Conservation (phyloP, 2,888 invertebrate genomes). For the Heliconius ismenius region DNA sequence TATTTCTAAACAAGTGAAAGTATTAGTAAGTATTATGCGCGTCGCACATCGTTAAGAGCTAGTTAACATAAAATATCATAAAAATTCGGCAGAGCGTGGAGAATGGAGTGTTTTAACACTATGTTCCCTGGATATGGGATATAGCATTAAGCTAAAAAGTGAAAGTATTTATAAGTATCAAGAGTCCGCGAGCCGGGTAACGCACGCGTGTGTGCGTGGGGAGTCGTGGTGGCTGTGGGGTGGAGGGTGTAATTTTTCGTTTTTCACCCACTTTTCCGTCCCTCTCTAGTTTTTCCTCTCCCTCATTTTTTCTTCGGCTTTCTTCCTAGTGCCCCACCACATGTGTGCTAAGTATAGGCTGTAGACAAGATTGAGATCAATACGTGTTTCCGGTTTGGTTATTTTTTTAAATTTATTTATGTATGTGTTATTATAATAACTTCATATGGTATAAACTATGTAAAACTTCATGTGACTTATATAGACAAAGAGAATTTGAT, state of each 20-base stretch:
- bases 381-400: slow-evolving; percentile 64
- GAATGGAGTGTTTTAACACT: not conserved
- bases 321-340: slow-evolving; percentile 82
- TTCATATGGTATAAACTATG: not conserved
- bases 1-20: no score
- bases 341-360: slow-evolving; percentile 75
- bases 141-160: slow-evolving; percentile 40
- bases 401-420: slow-evolving; percentile 3
- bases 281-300: slow-evolving; percentile 82
- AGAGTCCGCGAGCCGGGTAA: slow-evolving; percentile 48
- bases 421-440: no score
- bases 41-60: no score
- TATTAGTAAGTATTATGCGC: no score
- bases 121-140: not conserved
- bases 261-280: slow-evolving; percentile 82
- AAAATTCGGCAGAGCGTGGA: not conserved
- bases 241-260: slow-evolving; percentile 79
- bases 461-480: not conserved
- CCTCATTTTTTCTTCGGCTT: slow-evolving; percentile 82
- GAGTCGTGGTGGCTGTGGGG: slow-evolving; percentile 52
- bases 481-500: not conserved
- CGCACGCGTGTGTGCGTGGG: slow-evolving; percentile 74
- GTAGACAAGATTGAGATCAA: slow-evolving; percentile 51
- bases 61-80: not conserved
- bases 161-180: slow-evolving; percentile 60